Conservation (phyloP, 37 sponge, comb jelly and placozoan genomes). For the Axinella damicornis region DNA sequence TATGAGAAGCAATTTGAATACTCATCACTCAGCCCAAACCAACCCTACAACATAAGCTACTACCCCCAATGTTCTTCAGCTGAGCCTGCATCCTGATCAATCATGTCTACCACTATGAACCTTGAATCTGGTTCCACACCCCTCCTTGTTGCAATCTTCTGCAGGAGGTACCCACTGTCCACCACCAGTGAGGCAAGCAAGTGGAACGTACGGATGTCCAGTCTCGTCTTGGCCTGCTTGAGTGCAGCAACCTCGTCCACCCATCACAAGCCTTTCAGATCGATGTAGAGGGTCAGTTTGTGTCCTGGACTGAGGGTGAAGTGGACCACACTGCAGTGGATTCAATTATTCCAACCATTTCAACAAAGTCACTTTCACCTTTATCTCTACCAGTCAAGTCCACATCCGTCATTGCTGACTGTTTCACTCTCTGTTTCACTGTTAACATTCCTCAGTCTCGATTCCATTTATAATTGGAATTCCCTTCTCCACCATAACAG, state of each 20-base stretch:
- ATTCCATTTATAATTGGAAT: too few relatives aligned
- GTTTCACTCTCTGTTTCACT: too few relatives aligned
- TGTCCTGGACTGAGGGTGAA: background rate
- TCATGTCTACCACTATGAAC: conserved; percentile 9
- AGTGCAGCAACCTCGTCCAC: conserved; percentile 19
- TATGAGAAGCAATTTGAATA: too few relatives aligned
- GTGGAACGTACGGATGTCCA: conserved; percentile 54
- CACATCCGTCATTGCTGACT: too few relatives aligned
- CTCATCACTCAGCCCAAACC: too few relatives aligned
- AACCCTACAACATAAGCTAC: too few relatives aligned
- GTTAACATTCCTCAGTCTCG: too few relatives aligned
- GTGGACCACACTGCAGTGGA: too few relatives aligned
- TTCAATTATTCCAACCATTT: too few relatives aligned
- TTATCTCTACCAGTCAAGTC: too few relatives aligned
- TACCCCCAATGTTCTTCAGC: conserved; percentile 28
- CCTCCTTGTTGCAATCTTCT: conserved; percentile 8
- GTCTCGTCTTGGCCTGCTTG: background rate
- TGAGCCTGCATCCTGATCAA: conserved; percentile 16
- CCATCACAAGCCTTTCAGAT: conserved; percentile 30
- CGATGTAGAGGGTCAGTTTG: background rate
- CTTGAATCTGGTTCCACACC: conserved; percentile 23
- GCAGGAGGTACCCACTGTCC: conserved; percentile 22
- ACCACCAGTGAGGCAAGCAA: conserved; percentile 22
- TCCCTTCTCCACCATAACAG: background rate
- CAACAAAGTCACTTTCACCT: too few relatives aligned